These are phyloP conservation scores for Xenopus borealis DNA, from an alignment of 2,113 vertebrate species.

Conservation along the genomic window DNA sequence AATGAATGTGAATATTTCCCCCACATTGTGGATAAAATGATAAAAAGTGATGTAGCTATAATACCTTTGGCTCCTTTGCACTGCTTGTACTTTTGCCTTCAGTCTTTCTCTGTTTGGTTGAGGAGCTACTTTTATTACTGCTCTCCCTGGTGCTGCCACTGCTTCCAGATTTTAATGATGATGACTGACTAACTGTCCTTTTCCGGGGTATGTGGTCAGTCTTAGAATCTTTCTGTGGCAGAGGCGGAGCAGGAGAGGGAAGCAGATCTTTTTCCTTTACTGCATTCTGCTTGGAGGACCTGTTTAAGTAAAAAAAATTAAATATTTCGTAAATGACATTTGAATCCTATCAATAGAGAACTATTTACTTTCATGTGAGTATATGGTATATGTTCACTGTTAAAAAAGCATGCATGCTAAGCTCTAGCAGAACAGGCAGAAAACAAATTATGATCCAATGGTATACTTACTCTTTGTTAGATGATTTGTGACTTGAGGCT, in stretches of 20 bases:
- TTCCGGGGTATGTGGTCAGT: conserved; percentile 84
- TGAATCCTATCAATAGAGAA: too few species aligned
- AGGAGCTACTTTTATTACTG: conserved; percentile 72
- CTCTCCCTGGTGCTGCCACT: conserved; percentile 78
- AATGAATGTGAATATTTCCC: too few species aligned
- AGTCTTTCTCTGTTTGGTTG: conserved; percentile 84
- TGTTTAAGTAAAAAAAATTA: conserved; percentile 26
- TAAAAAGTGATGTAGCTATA: too few species aligned
- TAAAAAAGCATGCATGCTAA: too few species aligned
- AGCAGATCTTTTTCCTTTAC: conserved; percentile 90
- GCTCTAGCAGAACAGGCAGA: too few species aligned
- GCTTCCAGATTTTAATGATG: conserved; percentile 78
- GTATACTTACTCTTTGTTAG: conserved; percentile 84
- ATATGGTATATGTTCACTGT: too few species aligned
- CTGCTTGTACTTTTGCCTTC: conserved; percentile 81
- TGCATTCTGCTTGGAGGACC: conserved; percentile 79
- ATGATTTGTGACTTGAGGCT: conserved; percentile 79
- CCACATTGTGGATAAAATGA: too few species aligned
- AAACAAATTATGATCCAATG: neutral
- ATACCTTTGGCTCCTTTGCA: conserved; percentile 83
- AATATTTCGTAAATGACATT: too few species aligned
- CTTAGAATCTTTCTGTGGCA: conserved; percentile 81
- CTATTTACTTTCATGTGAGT: too few species aligned
- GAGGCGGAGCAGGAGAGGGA: conserved; percentile 82
- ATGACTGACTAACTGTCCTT: conserved; percentile 88